Conservation (phyloP, 2,797 vertebrate genomes). For the Podargus strigoides region DNA sequence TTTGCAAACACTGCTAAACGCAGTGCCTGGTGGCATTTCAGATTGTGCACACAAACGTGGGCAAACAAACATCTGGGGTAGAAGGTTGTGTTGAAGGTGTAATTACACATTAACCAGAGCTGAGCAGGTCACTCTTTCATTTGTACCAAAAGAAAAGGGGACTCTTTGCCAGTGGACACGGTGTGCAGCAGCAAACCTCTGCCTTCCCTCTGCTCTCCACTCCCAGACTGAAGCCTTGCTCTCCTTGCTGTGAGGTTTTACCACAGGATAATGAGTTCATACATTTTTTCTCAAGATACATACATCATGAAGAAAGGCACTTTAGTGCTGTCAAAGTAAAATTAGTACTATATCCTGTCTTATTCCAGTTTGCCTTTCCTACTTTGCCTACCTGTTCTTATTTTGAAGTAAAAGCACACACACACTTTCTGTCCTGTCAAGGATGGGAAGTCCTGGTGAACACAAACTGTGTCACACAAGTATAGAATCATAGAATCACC, state of each 20-base stretch:
- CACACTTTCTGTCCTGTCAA: neutral
- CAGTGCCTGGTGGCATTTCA: neutral
- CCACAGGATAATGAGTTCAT: fast-evolving
- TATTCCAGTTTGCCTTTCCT: neutral
- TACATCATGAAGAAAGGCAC: neutral
- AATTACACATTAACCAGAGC: constrained; percentile 24
- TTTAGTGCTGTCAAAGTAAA: neutral
- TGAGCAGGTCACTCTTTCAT: neutral
- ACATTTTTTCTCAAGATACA: neutral
- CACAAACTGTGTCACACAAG: neutral
- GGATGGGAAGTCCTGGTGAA: neutral
- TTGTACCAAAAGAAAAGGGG: neutral
- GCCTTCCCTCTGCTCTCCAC: neutral
- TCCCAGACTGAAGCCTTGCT: neutral
- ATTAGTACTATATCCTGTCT: neutral
- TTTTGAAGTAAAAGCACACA: neutral
- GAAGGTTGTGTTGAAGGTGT: neutral
- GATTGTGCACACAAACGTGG: neutral
- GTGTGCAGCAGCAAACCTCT: neutral
- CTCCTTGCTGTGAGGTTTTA: neutral
- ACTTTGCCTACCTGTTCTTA: neutral
- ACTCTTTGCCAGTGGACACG: neutral
- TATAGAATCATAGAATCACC: too few species aligned
- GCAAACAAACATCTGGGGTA: neutral
- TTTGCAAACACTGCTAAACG: neutral